These are phyloP conservation scores for Toxotes chatareus DNA, from an alignment of 2,113 vertebrate species.

Conservation along the genomic window DNA sequence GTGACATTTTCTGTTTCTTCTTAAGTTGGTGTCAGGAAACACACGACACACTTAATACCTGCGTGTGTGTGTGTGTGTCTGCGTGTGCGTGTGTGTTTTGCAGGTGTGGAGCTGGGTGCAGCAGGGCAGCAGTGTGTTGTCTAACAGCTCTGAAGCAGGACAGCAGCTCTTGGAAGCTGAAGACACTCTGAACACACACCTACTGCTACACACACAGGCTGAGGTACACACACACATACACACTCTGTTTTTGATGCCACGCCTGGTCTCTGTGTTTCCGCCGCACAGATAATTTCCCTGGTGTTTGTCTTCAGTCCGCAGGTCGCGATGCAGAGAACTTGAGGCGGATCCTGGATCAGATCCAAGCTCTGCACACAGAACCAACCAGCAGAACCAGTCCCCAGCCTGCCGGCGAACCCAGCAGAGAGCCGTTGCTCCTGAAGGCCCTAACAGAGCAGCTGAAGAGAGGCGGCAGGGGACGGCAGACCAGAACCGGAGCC, in stretches of 20 bases:
- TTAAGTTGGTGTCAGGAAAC: neutral
- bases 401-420: neutral
- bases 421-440: slow-evolving; percentile 19
- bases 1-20: slow-evolving; percentile 69
- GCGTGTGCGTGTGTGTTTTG: slow-evolving; percentile 8
- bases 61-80: neutral
- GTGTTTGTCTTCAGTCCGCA: slow-evolving; percentile 79
- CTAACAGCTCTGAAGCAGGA: slow-evolving; percentile 24
- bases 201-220: slow-evolving; percentile 83
- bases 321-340: slow-evolving; percentile 80
- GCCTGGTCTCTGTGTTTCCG: neutral
- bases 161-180: slow-evolving; percentile 26
- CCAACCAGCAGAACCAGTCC: neutral
- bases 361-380: slow-evolving; percentile 72
- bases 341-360: slow-evolving; percentile 82
- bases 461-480: slow-evolving; percentile 7
- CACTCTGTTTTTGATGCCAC: neutral
- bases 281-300: neutral
- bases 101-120: slow-evolving; percentile 56
- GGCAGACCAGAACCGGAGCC: neutral
- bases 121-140: slow-evolving; percentile 20
- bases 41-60: too few species aligned
- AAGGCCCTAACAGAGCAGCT: slow-evolving; percentile 56
- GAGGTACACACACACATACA: slow-evolving; percentile 79
- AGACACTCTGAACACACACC: slow-evolving; percentile 74